Evolutionary conservation across 2,888 invertebrate species (phyloP).

Genomic region (Lycophotia porphyrea): DNA sequence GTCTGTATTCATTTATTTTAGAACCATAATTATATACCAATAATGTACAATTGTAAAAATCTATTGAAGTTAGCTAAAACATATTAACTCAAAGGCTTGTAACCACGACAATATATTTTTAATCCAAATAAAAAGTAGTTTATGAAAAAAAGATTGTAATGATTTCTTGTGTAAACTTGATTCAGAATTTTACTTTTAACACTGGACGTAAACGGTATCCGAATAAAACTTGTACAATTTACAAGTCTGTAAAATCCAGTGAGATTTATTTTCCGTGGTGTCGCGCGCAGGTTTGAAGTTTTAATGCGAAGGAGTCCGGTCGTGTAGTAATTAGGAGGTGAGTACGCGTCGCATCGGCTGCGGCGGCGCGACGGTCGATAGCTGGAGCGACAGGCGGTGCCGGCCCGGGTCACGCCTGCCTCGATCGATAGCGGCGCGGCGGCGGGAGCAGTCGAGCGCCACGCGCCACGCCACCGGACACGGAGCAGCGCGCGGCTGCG

Average conservation of each 20-base stretch:
- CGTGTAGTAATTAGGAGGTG: conserved; percentile 82
- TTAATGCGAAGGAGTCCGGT: conserved; percentile 78
- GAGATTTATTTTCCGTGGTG: conserved; percentile 71
- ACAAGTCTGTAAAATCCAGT: conserved; percentile 55
- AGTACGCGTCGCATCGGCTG: conserved; percentile 82
- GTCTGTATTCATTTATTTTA: neutral
- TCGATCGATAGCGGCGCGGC: conserved; percentile 83
- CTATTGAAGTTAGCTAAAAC: neutral
- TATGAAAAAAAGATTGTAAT: neutral
- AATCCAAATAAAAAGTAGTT: neutral
- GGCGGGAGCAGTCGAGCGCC: conserved; percentile 83
- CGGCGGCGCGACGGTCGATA: conserved; percentile 87
- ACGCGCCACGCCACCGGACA: conserved; percentile 73
- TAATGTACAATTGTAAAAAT: neutral
- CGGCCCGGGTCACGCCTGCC: conserved; percentile 85
- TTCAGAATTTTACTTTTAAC: conserved; percentile 7
- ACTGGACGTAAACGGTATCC: conserved; percentile 8
- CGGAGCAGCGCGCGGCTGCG: conserved; percentile 70
- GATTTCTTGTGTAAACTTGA: neutral
- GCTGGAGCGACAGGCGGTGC: conserved; percentile 85
- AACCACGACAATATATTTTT: neutral
- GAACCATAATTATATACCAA: neutral
- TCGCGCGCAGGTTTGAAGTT: conserved; percentile 80
- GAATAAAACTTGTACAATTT: conserved; percentile 40
- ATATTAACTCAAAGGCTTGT: neutral